Percentiles rank a stretch among this genome's conserved stretches.
Conservation (phyloP, 2,113 vertebrate species). For the Leucosticte australis region DNA sequence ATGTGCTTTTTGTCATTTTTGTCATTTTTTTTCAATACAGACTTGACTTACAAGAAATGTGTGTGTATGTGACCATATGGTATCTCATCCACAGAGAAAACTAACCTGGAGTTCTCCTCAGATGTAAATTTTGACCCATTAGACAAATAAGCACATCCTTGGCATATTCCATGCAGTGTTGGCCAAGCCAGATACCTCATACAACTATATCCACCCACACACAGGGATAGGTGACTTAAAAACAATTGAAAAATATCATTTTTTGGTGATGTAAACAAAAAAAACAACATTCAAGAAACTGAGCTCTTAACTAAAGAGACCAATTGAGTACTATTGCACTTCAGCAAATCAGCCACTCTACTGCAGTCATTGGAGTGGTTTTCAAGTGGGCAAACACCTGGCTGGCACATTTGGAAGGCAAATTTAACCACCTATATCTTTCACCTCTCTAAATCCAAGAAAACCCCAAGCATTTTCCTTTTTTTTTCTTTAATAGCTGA, state of each 20-base stretch:
- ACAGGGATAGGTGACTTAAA: background rate
- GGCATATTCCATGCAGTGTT: background rate
- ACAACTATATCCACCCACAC: background rate
- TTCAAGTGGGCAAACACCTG: slow-evolving; percentile 30
- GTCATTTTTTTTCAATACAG: background rate
- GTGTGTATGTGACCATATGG: fast-evolving
- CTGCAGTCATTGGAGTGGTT: background rate
- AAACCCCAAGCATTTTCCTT: background rate
- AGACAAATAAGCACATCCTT: background rate
- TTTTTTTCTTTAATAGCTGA: background rate
- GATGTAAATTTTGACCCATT: background rate
- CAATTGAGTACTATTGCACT: background rate
- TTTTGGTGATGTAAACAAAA: background rate
- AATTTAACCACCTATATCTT: background rate
- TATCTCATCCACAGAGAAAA: background rate
- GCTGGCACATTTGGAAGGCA: background rate
- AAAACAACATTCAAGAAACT: background rate
- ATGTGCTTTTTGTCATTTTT: fast-evolving
- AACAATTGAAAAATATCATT: background rate
- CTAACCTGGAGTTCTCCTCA: background rate
- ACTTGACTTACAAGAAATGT: background rate
- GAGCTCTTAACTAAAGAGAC: slow-evolving; percentile 20
- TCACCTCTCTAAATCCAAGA: background rate
- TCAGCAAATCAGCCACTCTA: background rate
- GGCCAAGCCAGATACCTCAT: background rate